Evolutionary conservation across 1,140 invertebrate genomes (phyloP).

Genomic region (Monomorium pharaonis): DNA sequence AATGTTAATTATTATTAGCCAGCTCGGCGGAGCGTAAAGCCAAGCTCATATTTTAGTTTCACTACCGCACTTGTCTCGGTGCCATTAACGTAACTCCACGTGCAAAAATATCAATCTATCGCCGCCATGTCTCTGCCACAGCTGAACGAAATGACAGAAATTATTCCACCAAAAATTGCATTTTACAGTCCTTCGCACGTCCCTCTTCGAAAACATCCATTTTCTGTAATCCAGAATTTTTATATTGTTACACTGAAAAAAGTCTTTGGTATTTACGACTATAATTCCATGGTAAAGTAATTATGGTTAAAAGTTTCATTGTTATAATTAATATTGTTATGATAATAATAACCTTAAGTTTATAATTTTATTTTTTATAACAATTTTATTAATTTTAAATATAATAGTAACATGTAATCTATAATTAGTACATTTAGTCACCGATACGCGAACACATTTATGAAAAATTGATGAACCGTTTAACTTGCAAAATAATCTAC

Average conservation of each 20-base stretch:
- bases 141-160: constrained; percentile 16
- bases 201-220: not conserved
- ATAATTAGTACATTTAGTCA: too few species aligned
- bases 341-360: too few species aligned
- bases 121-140: not conserved
- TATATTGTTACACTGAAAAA: not conserved
- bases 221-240: not conserved
- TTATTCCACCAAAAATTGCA: not conserved
- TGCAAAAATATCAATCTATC: constrained; percentile 28
- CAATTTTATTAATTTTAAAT: too few species aligned
- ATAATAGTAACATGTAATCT: too few species aligned
- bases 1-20: constrained; percentile 50
- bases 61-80: constrained; percentile 30
- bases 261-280: too few species aligned
- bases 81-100: constrained; percentile 10
- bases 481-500: not conserved
- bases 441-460: not conserved
- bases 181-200: not conserved
- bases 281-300: too few species aligned
- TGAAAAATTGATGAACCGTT: not conserved
- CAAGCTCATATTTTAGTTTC: constrained; percentile 31
- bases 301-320: too few species aligned
- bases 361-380: too few species aligned
- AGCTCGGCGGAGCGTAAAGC: constrained; percentile 25
- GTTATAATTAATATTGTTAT: too few species aligned